A percentile compares a stretch with the other conserved stretches of the same genome.
phyloP scores from a whole-genome alignment of 2,113 vertebrate genomes.

The Sylvietta virens region DNA sequence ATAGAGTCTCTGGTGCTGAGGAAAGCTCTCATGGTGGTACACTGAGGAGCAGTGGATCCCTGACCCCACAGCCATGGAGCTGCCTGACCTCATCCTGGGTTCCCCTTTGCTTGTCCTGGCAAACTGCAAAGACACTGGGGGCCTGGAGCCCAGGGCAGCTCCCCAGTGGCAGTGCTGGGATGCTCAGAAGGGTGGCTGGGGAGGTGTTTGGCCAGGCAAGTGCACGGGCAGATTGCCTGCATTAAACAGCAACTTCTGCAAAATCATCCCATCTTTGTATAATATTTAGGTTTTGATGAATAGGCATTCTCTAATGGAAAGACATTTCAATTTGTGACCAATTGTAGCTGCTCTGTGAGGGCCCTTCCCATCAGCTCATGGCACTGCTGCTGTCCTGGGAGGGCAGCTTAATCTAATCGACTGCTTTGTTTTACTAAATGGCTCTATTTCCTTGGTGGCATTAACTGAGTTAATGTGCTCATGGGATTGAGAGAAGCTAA shows the following conservation, averaged over 20 bases:
- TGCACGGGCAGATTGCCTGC: background rate
- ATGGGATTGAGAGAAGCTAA: background rate
- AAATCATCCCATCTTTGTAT: background rate
- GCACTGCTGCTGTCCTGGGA: background rate
- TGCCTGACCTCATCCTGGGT: background rate
- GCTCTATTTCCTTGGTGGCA: conserved; percentile 29
- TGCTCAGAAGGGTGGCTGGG: background rate
- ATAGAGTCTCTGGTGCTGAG: background rate
- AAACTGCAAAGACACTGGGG: background rate
- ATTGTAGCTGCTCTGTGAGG: background rate
- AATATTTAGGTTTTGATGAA: background rate
- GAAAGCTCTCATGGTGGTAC: background rate
- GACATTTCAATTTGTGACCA: background rate
- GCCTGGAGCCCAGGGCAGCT: background rate
- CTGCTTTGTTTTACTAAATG: conserved; percentile 33
- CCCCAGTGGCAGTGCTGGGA: background rate
- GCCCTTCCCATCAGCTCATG: background rate
- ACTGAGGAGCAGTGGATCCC: background rate
- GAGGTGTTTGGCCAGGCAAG: background rate
- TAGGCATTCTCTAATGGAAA: background rate
- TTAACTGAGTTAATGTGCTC: conserved; percentile 33
- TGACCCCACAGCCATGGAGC: fast-evolving
- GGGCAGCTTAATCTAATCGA: background rate
- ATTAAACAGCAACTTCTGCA: background rate
- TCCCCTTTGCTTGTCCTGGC: background rate